phyloP scores from a whole-genome alignment of 2,888 invertebrate genomes.

The Piscicola geometra region DNA sequence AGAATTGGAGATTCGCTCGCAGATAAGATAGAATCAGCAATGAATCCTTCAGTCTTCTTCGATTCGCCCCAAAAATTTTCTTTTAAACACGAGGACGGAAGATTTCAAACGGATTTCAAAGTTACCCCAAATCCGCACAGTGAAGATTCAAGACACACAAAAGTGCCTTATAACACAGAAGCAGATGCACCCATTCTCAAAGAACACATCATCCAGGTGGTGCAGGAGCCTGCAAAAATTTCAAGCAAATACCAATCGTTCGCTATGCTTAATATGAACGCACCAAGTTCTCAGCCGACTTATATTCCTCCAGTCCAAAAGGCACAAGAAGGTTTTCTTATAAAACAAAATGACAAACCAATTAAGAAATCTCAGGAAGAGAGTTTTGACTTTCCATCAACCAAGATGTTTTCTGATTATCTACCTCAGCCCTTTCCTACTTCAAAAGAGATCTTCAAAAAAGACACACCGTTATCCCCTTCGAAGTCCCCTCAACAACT shows the following conservation, averaged over 20 bases:
- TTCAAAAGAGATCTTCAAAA: no score
- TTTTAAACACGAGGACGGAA: neutral
- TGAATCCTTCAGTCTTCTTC: constrained; percentile 13
- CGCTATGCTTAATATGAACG: neutral
- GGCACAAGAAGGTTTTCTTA: no score
- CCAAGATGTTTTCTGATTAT: no score
- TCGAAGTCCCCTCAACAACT: neutral
- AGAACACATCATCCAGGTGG: neutral
- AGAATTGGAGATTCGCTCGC: neutral
- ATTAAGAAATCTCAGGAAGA: no score
- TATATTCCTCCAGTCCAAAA: no score
- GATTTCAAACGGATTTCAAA: constrained; percentile 3
- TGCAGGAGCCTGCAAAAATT: neutral
- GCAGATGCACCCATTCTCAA: neutral
- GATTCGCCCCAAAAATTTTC: neutral
- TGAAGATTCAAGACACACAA: neutral
- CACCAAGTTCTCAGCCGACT: neutral
- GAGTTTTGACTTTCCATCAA: no score
- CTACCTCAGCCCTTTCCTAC: no score
- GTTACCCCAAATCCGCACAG: neutral
- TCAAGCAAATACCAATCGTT: neutral
- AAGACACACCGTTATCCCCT: no score
- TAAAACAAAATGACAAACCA: no score
- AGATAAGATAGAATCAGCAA: neutral
- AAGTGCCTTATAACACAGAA: neutral